phyloP scores from a whole-genome alignment of 2,888 invertebrate species.

The Selenia dentaria region DNA sequence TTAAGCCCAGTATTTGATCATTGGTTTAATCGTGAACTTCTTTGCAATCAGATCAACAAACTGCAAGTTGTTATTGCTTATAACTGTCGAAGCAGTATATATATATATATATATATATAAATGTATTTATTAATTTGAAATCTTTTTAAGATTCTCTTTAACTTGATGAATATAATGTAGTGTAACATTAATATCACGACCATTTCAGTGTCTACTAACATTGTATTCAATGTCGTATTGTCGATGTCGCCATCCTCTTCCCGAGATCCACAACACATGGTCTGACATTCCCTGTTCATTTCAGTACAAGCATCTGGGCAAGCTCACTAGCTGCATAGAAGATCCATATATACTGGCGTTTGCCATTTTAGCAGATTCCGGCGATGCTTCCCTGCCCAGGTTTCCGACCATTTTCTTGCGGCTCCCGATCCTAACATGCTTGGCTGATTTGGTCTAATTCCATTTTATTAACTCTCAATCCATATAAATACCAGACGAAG shows the following conservation, averaged over 20 bases:
- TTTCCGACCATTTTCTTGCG: conserved; percentile 67
- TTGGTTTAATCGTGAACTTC: no score
- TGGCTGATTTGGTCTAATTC: conserved; percentile 24
- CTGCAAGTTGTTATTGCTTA: background rate
- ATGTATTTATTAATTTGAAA: background rate
- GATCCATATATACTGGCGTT: conserved; percentile 46
- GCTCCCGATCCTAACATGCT: conserved; percentile 45
- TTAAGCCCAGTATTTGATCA: no score
- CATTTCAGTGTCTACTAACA: conserved; percentile 29
- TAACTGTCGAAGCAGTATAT: background rate
- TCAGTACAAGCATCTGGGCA: conserved; percentile 83
- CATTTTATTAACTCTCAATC: conserved; percentile 39
- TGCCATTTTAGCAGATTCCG: conserved; percentile 63
- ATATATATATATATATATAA: no score
- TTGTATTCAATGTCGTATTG: conserved; percentile 19
- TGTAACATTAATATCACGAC: conserved; percentile 13
- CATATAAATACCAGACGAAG: background rate
- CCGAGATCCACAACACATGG: conserved; percentile 10
- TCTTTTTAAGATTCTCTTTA: background rate
- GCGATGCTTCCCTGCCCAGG: conserved; percentile 57
- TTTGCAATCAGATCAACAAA: background rate
- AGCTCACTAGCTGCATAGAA: conserved; percentile 75
- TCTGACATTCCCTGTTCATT: conserved; percentile 69
- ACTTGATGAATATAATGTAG: background rate
- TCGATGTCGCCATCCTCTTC: conserved; percentile 39